Base-by-base conservation (phyloP, 37 sponge, comb jelly and placozoan genomes). In the Sycon ciliatum region DNA sequence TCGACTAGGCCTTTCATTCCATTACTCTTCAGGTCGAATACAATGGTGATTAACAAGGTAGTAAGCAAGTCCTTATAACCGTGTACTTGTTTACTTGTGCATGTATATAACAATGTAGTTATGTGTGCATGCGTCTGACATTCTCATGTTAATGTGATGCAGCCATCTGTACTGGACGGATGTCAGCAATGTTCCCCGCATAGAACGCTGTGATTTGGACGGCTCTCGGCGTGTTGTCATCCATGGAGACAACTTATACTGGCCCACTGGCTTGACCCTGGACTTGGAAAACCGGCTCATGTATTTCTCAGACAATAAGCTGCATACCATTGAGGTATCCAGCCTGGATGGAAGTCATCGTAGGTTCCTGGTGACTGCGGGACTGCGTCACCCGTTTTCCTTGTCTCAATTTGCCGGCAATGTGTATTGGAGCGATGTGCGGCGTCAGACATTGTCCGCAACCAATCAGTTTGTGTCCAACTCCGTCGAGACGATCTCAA, bases 241-340 rank as follows among this genome's bases (percentile, higher is more conserved):
- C 26, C 22, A 22, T 28, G 16, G 16, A 22, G 7, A 9, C 7
- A 23, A 11, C 11, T 22, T 60, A 30, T 60, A 30, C 16, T 60
- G 63, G 63, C 63, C 63, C 7, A 60, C 7, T 26, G 84, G 75
- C n/a, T 76, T 91, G 3, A 71, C 87, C 0, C 57, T 91, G 1
- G 88, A 91, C 69, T 36, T 75, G 33, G 81, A 82, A 18, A 58
- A 75, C 3, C 69, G 82, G n/a, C 73, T 91, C 58, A 87, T 84
- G 79, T 91, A 88, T 88, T 70, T 73, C 9, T n/a, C n/a, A n/a
- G 92, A 91, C 46, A 73, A 82, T 3, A 74, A 71, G 37, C 39
- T 71, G 24, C 77, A 73, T 22, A 20, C 38, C n/a, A 78, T 91
- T 11, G 82, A 86, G 52, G 56, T 66, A 18, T 80, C 80, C 28